Evolutionary conservation across 1,140 invertebrate species (phyloP), one percentile per base, ranked within the genome.

Genomic region (Drosophila mauritiana): DNA sequence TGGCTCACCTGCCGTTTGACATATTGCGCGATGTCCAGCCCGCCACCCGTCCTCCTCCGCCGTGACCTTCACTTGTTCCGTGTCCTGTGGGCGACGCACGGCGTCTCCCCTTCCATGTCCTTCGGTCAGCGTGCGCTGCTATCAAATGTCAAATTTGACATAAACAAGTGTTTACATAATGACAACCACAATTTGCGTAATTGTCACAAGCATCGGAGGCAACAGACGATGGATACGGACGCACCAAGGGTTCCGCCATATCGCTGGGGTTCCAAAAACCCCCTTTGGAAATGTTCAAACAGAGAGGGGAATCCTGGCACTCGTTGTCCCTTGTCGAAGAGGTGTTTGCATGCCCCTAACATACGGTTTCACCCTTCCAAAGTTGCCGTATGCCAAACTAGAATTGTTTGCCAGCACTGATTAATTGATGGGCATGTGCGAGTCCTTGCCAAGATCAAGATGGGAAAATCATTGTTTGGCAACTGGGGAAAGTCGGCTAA

Each of bases 131-230:
- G 59, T 46, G 54, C 53, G 49, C 54, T 75, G 61, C 59, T 84
- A 89, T 89, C 85, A 84, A 89, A 84, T 89, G 84, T 90, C 84
- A 89, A 89, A 89, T 80, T 89, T 89, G 84, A 84, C 84, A 80
- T 73, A 84, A 89, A 80, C 84, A 89, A 89, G 84, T 89, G 85
- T 89, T 89, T 89, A 89, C 84, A 90, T 80, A 89, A 89, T 80
- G 84, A 80, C 84, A 89, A 89, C 84, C 80, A 89, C 84, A 89
- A 90, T 89, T 89, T 89, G 73, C 80, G 85, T 89, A 89, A 89
- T 89, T 89, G 80, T 69, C 85, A 64, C 57, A 36, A 80, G 78
- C 78, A 83, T 34, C 48, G 39, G 17, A 37, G 22, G 17, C 17
- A 58, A 27, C 43, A 52, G 20, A 51, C 40, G 49, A 48, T 36